phyloP scores from a whole-genome alignment of 2,888 invertebrate species.

The Bombylius major region DNA sequence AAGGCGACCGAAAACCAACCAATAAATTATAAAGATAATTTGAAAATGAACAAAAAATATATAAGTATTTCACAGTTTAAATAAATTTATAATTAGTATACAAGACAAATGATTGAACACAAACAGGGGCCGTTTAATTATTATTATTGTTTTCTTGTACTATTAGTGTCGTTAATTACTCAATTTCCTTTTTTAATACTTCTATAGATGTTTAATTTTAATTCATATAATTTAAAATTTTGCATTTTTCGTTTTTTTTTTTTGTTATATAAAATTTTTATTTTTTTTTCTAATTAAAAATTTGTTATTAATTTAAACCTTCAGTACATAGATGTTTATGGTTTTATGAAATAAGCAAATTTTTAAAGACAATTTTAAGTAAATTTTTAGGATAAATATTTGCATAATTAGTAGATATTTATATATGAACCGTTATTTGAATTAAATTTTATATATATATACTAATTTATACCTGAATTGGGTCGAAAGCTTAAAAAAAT shows the following conservation, averaged over 20 bases:
- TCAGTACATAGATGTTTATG: too few relatives aligned
- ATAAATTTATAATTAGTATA: too few relatives aligned
- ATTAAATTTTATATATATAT: too few relatives aligned
- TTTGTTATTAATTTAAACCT: background rate
- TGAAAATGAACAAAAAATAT: background rate
- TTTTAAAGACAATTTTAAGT: too few relatives aligned
- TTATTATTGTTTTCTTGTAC: constrained; percentile 9
- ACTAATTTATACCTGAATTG: too few relatives aligned
- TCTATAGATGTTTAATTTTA: background rate
- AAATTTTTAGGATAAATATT: too few relatives aligned
- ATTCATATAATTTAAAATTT: constrained; percentile 1
- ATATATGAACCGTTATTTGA: too few relatives aligned
- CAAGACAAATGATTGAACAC: constrained; percentile 13
- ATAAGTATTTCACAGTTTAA: too few relatives aligned
- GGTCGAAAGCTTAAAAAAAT: too few relatives aligned
- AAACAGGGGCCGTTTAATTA: constrained; percentile 21
- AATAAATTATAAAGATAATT: constrained; percentile 20
- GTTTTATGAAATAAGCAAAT: too few relatives aligned
- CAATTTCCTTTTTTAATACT: background rate
- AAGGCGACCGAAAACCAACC: constrained; percentile 56
- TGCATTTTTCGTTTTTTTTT: constrained; percentile 1
- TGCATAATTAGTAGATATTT: too few relatives aligned
- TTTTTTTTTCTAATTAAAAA: background rate
- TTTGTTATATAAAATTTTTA: background rate
- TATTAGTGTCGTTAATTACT: background rate